Evolutionary conservation across 2,797 vertebrate species (phyloP).

Genomic region (Aldrovandia affinis): DNA sequence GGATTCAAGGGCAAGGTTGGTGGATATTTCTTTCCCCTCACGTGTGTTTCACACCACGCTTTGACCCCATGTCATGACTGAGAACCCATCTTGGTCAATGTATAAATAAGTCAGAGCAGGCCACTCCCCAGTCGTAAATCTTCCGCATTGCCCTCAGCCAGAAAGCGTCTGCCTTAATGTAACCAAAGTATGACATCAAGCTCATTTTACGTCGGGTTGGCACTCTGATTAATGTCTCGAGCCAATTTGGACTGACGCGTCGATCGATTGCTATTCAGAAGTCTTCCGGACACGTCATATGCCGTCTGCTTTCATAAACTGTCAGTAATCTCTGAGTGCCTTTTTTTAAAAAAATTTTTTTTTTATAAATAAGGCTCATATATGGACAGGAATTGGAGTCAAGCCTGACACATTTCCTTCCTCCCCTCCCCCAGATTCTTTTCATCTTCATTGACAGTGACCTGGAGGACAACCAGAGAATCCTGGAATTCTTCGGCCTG

Average conservation of each 20-base stretch:
- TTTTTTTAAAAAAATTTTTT: too few species aligned
- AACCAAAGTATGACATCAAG: not conserved
- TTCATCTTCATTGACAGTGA: constrained; percentile 99
- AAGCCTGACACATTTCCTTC: not conserved
- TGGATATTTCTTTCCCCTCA: not conserved
- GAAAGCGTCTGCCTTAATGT: not conserved
- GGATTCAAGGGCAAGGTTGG: constrained; percentile 90
- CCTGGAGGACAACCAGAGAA: constrained; percentile 93
- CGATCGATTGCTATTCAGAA: not conserved
- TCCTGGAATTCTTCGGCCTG: constrained; percentile 96
- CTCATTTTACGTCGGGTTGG: not conserved
- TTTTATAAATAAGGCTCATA: not conserved
- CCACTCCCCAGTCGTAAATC: not conserved
- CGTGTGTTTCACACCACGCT: not conserved
- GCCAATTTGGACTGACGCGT: not conserved
- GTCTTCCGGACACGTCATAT: not conserved
- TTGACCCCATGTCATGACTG: not conserved
- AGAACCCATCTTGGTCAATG: not conserved
- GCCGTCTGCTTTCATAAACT: not conserved
- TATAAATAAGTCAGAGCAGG: not conserved
- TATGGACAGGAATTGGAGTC: not conserved
- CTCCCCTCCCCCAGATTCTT: constrained; percentile 80
- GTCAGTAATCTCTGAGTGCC: not conserved
- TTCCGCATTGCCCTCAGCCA: not conserved
- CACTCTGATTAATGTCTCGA: not conserved